phyloP scores from a whole-genome alignment of 2,113 vertebrate genomes.

The Hippocampus guttulatus region DNA sequence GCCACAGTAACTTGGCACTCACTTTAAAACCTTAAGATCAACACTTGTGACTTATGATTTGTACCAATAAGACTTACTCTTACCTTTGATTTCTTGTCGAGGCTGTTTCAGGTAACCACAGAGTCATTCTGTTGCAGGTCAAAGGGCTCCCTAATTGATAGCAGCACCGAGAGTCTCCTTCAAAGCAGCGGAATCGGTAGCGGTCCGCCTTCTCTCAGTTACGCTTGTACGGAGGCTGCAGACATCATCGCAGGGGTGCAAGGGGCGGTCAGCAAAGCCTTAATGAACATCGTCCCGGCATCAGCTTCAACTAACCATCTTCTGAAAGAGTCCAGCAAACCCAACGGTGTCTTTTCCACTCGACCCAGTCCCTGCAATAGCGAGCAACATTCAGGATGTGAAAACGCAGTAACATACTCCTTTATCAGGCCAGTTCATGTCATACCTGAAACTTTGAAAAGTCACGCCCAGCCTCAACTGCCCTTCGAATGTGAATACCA shows the following conservation, averaged over 20 bases:
- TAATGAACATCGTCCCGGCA: conserved; percentile 13
- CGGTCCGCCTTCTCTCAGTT: conserved; percentile 35
- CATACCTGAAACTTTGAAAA: background rate
- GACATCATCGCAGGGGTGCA: conserved; percentile 11
- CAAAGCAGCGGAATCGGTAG: conserved; percentile 35
- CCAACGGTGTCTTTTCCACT: background rate
- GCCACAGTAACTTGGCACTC: background rate
- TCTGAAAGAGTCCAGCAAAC: background rate
- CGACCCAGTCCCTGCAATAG: background rate
- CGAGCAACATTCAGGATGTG: conserved; percentile 21
- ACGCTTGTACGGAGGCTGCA: conserved; percentile 30
- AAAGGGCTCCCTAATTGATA: conserved; percentile 3
- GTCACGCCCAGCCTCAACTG: background rate
- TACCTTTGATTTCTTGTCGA: background rate
- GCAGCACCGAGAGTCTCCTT: conserved; percentile 16
- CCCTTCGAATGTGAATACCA: conserved; percentile 10
- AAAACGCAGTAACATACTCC: conserved; percentile 51
- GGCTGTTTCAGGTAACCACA: background rate
- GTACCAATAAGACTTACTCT: background rate
- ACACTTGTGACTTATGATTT: background rate
- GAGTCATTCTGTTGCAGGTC: conserved; percentile 39
- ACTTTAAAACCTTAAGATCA: background rate
- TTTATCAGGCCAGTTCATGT: background rate
- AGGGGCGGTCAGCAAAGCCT: conserved; percentile 16
- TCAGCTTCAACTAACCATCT: background rate